Evolutionary conservation across 2,888 invertebrate species (phyloP), one percentile per base, ranked within the genome.

Genomic region (Opisthograptis luteolata): DNA sequence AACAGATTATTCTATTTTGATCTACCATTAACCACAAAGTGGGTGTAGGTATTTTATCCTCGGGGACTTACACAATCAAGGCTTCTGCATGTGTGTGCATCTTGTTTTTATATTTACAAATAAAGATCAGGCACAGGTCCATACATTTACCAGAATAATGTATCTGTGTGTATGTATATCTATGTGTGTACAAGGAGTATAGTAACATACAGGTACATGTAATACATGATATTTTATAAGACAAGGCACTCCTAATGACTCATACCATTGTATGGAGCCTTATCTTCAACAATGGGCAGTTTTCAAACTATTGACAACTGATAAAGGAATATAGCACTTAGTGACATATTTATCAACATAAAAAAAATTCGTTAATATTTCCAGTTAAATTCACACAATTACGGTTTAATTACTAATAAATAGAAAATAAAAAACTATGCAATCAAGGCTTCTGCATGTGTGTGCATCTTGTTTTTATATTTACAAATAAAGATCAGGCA

Each of bases 211-310:
- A 36, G 17, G 15, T 15, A 32, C 27, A 19, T 12, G 13, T 25
- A 31, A 10, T 31, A 17, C 25, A 9, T 34, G 12, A 15, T 22
- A 4, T 36, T 24, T 13, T 9, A 1, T 27, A 6, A 25, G 35
- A 30, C 37, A 53, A 73, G 83, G 76, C 87, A 86, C 87, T 84
- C 87, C 87, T 87, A 75, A 65, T 88, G 87, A 87, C 70, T 87
- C 87, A 87, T 75, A 34, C 66, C 50, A 76, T 77, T 81, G 76
- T 79, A 70, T 66, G 49, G 52, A 58, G 57, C 46, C 60, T 69
- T 70, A 70, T 72, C 68, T 67, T 48, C 55, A 59, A 50, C 54
- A 62, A 62, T 61, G 24, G 49, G 34, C 32, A 48, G 28, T 44
- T 41, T 51, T 37, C 34, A 39, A 39, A 47, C 31, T 42, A 35